Percentiles rank a stretch among this genome's conserved stretches.
Conservation (phyloP, 2,113 vertebrate species). For the Thunnus thynnus region DNA sequence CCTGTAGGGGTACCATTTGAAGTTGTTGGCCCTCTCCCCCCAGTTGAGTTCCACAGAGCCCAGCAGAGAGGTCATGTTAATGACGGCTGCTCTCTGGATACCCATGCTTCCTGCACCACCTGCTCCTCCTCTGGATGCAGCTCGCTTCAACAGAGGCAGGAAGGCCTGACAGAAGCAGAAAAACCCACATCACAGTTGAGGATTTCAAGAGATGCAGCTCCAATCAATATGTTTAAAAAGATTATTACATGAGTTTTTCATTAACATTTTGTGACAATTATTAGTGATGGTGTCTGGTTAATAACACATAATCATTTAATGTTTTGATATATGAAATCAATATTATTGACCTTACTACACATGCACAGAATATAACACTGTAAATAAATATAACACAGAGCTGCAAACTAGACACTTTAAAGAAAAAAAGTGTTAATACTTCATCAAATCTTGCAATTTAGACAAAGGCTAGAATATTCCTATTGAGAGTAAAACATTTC, state of each 20-base stretch:
- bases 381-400: too few species aligned
- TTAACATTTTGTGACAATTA: too few species aligned
- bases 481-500: neutral
- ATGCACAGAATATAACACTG: neutral
- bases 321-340: too few species aligned
- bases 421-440: too few species aligned
- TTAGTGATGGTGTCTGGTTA: too few species aligned
- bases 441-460: neutral
- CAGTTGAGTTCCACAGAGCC: slow-evolving; percentile 85
- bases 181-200: neutral
- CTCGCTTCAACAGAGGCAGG: slow-evolving; percentile 83
- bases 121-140: slow-evolving; percentile 74
- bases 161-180: slow-evolving; percentile 70
- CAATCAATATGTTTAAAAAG: too few species aligned
- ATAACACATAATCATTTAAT: too few species aligned
- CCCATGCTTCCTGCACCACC: slow-evolving; percentile 69
- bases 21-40: slow-evolving; percentile 67
- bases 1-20: slow-evolving; percentile 85
- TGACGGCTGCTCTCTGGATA: slow-evolving; percentile 83
- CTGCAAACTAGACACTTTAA: too few species aligned
- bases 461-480: neutral
- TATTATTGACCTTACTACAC: too few species aligned
- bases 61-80: slow-evolving; percentile 84
- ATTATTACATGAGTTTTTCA: too few species aligned
- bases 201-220: too few species aligned